Conservation (phyloP, 2,888 invertebrate genomes). For the Iphiclides podalirius region DNA sequence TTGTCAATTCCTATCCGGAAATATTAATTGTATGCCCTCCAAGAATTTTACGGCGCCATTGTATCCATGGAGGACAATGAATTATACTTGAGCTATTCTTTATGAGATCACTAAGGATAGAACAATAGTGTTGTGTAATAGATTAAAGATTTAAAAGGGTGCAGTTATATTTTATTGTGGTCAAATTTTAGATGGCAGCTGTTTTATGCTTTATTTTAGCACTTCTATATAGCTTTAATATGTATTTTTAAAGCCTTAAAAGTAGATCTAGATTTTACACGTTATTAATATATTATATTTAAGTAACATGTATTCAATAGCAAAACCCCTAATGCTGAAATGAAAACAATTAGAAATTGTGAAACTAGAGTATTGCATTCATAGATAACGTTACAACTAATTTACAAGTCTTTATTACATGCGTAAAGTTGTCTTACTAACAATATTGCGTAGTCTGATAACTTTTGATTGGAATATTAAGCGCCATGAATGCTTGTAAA, state of each 20-base stretch:
- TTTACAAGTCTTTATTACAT: conserved; percentile 6
- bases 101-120: conserved; percentile 11
- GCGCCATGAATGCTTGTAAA: too few species aligned
- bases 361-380: too few species aligned
- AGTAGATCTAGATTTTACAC: too few species aligned
- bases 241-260: too few species aligned
- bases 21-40: conserved; percentile 9
- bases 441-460: conserved; percentile 6
- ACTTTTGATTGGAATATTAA: conserved; percentile 15
- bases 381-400: too few species aligned
- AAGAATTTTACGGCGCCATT: conserved; percentile 14
- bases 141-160: conserved; percentile 8
- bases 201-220: too few species aligned
- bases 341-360: too few species aligned
- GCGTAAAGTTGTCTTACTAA: conserved; percentile 1
- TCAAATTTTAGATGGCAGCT: not conserved
- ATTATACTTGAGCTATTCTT: conserved; percentile 15
- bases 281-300: too few species aligned
- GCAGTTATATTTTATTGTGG: conserved; percentile 11
- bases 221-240: too few species aligned
- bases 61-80: conserved; percentile 4
- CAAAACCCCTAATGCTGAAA: too few species aligned
- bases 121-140: conserved; percentile 21
- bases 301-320: too few species aligned
- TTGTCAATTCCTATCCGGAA: conserved; percentile 1